These are phyloP conservation scores for Brachionus asplanchnoidis DNA, from an alignment of 1,140 invertebrate genomes.

Conservation along the genomic window DNA sequence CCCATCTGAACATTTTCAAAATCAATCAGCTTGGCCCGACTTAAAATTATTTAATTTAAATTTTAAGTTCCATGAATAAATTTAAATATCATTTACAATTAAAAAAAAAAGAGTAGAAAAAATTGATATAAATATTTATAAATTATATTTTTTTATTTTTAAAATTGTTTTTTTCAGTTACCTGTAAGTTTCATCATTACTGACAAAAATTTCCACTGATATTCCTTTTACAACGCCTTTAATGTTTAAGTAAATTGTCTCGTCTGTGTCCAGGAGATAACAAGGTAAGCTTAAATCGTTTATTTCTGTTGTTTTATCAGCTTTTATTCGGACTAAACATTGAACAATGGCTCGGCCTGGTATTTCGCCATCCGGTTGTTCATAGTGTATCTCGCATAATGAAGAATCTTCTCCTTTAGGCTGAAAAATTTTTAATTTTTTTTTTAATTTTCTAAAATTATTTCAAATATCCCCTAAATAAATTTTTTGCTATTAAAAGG, in stretches of 20 bases:
- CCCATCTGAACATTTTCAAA: neutral
- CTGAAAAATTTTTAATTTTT: neutral
- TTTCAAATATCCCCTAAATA: too few relatives aligned
- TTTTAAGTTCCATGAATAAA: too few relatives aligned
- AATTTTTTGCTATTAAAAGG: too few relatives aligned
- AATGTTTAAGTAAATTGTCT: neutral
- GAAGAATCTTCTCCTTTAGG: neutral
- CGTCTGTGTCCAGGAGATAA: neutral
- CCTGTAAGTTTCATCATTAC: neutral
- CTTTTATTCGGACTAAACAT: constrained; percentile 6
- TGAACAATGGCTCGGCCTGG: neutral
- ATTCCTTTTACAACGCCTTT: neutral
- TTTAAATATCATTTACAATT: too few relatives aligned
- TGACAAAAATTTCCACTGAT: constrained; percentile 25
- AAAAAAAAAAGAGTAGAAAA: too few relatives aligned
- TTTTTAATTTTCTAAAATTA: neutral
- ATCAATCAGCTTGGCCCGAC: constrained; percentile 4
- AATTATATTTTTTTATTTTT: neutral
- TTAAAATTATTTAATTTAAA: neutral
- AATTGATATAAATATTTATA: too few relatives aligned
- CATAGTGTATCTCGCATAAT: neutral
- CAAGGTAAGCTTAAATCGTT: neutral
- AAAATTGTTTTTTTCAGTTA: neutral
- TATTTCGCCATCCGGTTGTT: neutral
- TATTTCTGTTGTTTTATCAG: neutral